Base-by-base conservation (phyloP, 2,113 vertebrate genomes). In the Nannospalax galili region DNA sequence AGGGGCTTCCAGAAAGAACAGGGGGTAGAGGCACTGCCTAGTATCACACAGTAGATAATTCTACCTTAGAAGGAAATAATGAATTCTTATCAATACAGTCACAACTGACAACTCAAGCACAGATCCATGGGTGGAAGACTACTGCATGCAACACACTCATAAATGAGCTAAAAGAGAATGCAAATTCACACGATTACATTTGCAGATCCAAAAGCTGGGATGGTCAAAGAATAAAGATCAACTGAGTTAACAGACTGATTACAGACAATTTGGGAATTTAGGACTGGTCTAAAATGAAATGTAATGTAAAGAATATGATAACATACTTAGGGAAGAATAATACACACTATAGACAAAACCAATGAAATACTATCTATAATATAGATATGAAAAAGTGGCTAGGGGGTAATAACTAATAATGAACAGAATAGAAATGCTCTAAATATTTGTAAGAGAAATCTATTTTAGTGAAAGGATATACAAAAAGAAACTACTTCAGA, bases 211-310 rank as follows among this genome's bases (percentile, higher is more conserved):
- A 1, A 88, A 92, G 42, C 10, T 88, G 93, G 64, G n/a, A 86
- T 72, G 48, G 26, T 72, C 93, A 92, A 97, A 62, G 88, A 75
- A 82, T 88, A 95, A 88, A 85, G 40, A 90, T 95, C n/a, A 84
- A 88, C 95, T 73, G 92, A 90, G 89, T 87, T 56, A 90, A 24
- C 60, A 58, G 65, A 90, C 90, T 58, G 4, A 12, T n/a, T 92
- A 84, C 58, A 32, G 91, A 93, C 94, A 97, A 95, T 56, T 56
- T 92, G 81, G 48, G 70, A 77, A 94, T 97, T 90, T 96, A 96
- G 72, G 45, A 69, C 11, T 93, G 72, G 67, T 93, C 19, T 56
- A 80, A 95, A 40, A 74, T 94, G 79, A 96, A 42, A 98, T 80
- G 95, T 94, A 93, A 78, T 78, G 30, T 85, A 97, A 96, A 92